Percentiles rank a stretch among this genome's conserved stretches.
Evolutionary conservation across 2,113 vertebrate species (phyloP).

Genomic region (Corythaixoides concolor): DNA sequence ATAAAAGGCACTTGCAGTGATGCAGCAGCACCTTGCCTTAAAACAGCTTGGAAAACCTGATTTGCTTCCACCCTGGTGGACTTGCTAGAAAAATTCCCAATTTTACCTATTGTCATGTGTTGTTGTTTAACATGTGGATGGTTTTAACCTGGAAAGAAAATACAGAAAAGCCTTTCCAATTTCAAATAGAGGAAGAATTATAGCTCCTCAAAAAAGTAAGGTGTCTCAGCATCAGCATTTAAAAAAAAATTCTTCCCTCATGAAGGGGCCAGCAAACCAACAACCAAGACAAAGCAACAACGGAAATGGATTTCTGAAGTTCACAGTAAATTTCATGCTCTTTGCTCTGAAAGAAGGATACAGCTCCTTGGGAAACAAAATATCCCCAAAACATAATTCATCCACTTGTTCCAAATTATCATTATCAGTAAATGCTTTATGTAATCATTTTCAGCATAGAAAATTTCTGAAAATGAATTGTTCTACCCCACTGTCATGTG

Average conservation of each 20-base stretch:
- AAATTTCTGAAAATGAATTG: neutral
- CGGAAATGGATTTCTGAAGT: neutral
- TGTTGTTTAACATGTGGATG: neutral
- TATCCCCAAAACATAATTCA: neutral
- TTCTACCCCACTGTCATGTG: neutral
- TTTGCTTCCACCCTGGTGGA: neutral
- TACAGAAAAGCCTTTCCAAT: neutral
- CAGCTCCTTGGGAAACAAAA: neutral
- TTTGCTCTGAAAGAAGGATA: neutral
- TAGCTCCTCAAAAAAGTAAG: neutral
- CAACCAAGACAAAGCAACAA: neutral
- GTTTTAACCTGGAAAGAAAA: neutral
- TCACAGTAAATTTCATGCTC: neutral
- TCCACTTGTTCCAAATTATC: neutral
- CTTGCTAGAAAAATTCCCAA: neutral
- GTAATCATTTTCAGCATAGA: neutral
- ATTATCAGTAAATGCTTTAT: neutral
- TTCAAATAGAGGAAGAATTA: neutral
- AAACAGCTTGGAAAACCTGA: neutral
- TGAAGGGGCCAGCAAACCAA: neutral
- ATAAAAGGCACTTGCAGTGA: neutral
- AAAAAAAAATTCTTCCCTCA: neutral
- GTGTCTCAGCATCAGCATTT: neutral
- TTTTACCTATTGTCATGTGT: neutral
- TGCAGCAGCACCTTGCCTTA: neutral